These are phyloP conservation scores for Cheirogaleus major DNA, from an alignment of 2,797 vertebrate species.

Conservation along the genomic window DNA sequence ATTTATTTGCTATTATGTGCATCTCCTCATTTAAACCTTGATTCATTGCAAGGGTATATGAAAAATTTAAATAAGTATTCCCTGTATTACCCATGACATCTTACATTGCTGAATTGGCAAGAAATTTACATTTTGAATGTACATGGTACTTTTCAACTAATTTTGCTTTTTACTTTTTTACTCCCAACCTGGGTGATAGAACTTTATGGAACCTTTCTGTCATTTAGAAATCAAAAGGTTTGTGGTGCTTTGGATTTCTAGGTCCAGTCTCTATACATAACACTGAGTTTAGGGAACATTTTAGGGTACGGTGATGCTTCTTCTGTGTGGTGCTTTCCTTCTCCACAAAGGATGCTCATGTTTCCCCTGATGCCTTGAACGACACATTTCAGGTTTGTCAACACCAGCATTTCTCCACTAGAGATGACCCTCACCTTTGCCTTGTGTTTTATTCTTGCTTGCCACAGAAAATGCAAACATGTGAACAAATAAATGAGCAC, in stretches of 20 bases:
- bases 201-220: not conserved
- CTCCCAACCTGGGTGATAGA: not conserved
- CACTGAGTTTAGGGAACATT: not conserved
- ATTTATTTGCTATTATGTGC: not conserved
- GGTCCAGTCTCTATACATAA: not conserved
- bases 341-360: not conserved
- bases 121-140: conserved; percentile 65
- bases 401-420: not conserved
- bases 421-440: not conserved
- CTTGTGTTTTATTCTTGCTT: conserved; percentile 29
- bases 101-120: conserved; percentile 57
- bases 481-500: not conserved
- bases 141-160: conserved; percentile 26
- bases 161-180: conserved; percentile 12
- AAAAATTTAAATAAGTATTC: conserved; percentile 62
- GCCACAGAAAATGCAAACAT: not conserved
- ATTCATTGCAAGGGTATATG: conserved; percentile 11
- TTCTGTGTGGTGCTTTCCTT: not conserved
- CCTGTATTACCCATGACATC: conserved; percentile 27
- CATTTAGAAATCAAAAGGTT: not conserved
- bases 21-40: conserved; percentile 19
- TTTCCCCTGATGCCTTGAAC: not conserved
- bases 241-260: not conserved
- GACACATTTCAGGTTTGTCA: not conserved
- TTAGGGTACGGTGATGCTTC: not conserved